Evolutionary conservation across 2,888 invertebrate species (phyloP), one percentile per base, ranked within the genome.

Genomic region (Margaritifera margaritifera): DNA sequence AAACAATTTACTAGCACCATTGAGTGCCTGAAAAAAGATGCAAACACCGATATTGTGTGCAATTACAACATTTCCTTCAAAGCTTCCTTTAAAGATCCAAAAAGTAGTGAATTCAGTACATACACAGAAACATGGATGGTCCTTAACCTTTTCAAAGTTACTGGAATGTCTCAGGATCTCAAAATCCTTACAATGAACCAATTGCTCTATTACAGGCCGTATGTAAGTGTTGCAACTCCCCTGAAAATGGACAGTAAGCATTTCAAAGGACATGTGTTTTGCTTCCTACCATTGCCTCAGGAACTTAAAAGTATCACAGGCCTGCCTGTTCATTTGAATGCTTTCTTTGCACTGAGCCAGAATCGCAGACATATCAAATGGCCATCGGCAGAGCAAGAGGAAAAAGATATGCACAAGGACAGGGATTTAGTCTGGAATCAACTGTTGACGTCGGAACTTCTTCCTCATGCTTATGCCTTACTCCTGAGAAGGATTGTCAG

Each of bases 361-460:
- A 86, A 87, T 74, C 74, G 87, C 27, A 75, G 86, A n/a, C 82
- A 86, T 65, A 69, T 88, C 5, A 87, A 86, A 72, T 88, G 87
- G 87, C 82, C 85, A 31, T 75, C 84, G 27, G 73, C 75, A 2
- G 78, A 80, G 51, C 67, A 77, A 53, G 53, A 62, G n/a, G 24
- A 59, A 18, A 67, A 64, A 8, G 22, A 50, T n/a, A 71, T 71
- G 8, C 71, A 72, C 31, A 71, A 64, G 22, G 87, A 85, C 72
- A 83, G 79, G 59, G 55, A 76, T 18, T 78, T 84, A 27, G 63
- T 72, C 27, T 88, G 88, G 88, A 88, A 88, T 72, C 71, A 79
- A n/a, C 75, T 77, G 24, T 66, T 88, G 20, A 66, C 86, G 8
- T 64, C 58, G 15, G 85, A 87, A 68, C 77, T 85, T 1, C 60